Percentiles rank a stretch among this genome's conserved stretches.
Evolutionary conservation across 2,888 invertebrate species (phyloP).

Genomic region (Dryobotodes eremita): DNA sequence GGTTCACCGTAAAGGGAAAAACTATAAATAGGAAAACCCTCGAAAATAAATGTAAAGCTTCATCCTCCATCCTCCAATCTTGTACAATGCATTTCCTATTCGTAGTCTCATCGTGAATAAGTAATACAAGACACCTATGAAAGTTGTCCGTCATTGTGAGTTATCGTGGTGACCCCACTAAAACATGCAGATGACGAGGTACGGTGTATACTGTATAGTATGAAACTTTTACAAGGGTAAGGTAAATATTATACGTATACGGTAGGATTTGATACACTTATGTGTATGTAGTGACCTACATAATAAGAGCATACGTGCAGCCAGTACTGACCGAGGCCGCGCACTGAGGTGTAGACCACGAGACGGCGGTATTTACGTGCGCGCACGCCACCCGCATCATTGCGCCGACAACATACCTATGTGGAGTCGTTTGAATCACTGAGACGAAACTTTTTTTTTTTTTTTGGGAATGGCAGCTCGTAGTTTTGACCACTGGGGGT

Average conservation of each 20-base stretch:
- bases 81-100: slow-evolving; percentile 47
- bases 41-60: slow-evolving; percentile 46
- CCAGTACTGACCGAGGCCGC: too few species aligned
- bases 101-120: slow-evolving; percentile 58
- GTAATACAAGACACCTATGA: slow-evolving; percentile 53
- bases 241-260: slow-evolving; percentile 40
- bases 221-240: slow-evolving; percentile 60
- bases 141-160: slow-evolving; percentile 67
- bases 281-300: too few species aligned
- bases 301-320: too few species aligned
- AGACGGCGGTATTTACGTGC: too few species aligned
- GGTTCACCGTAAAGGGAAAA: slow-evolving; percentile 9
- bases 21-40: slow-evolving; percentile 45
- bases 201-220: slow-evolving; percentile 49
- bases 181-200: slow-evolving; percentile 77
- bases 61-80: slow-evolving; percentile 30
- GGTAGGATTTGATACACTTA: slow-evolving; percentile 54
- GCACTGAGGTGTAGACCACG: too few species aligned
- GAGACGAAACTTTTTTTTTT: too few species aligned
- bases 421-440: too few species aligned
- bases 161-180: slow-evolving; percentile 72
- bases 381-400: too few species aligned
- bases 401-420: too few species aligned
- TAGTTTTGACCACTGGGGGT: too few species aligned
- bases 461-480: too few species aligned